A percentile compares a stretch with the other conserved stretches of the same genome.
Conservation (phyloP, 2,888 invertebrate genomes). For the Poecilobothrus nobilitatus region DNA sequence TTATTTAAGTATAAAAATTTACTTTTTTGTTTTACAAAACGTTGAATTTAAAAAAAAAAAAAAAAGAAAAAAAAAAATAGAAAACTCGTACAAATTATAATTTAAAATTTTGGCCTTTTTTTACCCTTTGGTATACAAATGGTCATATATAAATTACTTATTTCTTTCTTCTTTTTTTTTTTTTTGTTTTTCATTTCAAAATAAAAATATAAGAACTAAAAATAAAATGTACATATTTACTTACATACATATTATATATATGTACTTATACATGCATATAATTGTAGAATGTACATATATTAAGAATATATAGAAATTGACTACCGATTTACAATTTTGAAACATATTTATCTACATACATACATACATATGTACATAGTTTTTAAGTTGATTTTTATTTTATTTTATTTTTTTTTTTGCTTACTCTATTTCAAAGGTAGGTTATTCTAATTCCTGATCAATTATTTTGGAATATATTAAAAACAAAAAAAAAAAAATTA, state of each 20-base stretch:
- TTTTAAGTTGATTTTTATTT: not conserved
- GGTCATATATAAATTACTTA: not conserved
- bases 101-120: constrained; percentile 2
- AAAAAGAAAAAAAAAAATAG: not conserved
- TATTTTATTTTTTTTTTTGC: not conserved
- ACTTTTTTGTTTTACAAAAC: too few species aligned
- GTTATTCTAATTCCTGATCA: not conserved
- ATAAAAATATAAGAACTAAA: not conserved
- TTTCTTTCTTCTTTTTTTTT: not conserved
- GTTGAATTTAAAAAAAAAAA: not conserved
- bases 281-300: too few species aligned
- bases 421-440: constrained; percentile 1
- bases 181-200: too few species aligned
- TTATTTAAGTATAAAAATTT: too few species aligned
- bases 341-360: too few species aligned
- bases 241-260: not conserved
- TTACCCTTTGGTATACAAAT: constrained; percentile 2
- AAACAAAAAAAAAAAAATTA: not conserved
- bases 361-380: not conserved
- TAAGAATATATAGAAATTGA: too few species aligned
- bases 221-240: not conserved
- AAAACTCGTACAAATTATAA: not conserved
- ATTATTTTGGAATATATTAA: not conserved
- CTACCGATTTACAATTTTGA: too few species aligned
- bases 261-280: not conserved